Evolutionary conservation across 2,113 vertebrate genomes (phyloP).

Genomic region (Actinemys pallida): DNA sequence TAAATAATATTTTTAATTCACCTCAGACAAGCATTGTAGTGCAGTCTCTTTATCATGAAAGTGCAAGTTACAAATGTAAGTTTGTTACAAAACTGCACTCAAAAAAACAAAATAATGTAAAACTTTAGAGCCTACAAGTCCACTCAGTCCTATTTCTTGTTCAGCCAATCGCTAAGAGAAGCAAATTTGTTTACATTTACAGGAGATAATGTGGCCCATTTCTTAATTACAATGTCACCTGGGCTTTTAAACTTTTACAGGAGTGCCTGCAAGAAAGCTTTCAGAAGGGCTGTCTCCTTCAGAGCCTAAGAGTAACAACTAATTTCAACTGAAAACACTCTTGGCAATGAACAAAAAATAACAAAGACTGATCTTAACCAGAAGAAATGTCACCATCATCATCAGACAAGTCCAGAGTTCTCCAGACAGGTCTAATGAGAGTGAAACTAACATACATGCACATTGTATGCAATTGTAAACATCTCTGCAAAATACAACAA

Average conservation of each 20-base stretch:
- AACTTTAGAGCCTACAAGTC: no score
- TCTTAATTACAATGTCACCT: no score
- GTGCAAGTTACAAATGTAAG: no score
- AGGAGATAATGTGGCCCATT: no score
- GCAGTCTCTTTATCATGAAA: no score
- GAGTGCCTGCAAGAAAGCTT: not conserved
- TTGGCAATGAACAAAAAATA: not conserved
- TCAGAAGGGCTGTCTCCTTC: not conserved
- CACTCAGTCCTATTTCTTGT: no score
- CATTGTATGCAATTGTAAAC: not conserved
- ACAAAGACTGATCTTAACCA: fast-evolving
- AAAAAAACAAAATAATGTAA: no score
- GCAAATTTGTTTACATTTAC: no score
- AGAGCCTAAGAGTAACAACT: not conserved
- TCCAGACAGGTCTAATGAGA: not conserved
- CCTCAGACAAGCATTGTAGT: no score
- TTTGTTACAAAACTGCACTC: no score
- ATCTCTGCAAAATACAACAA: not conserved
- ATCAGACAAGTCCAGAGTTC: not conserved
- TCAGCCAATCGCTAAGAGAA: no score
- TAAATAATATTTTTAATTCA: no score
- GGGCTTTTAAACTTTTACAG: not conserved
- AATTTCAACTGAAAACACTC: not conserved
- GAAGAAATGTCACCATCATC: not conserved
- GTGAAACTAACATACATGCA: not conserved